A percentile compares a stretch with the other conserved stretches of the same genome.
Evolutionary conservation across 2,888 invertebrate genomes (phyloP).

Genomic region (Tupiocoris notatus): DNA sequence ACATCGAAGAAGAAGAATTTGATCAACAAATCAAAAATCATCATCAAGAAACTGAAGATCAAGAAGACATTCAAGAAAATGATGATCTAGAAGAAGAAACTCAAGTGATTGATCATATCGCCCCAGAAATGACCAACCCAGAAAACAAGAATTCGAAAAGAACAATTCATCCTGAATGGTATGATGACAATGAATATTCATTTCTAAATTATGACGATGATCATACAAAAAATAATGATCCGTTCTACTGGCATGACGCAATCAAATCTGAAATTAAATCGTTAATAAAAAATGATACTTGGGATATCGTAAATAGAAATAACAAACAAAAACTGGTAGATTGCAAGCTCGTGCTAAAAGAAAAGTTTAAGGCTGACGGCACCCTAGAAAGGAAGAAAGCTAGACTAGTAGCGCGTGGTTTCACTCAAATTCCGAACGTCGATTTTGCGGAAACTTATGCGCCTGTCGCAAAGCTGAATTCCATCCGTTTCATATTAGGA

Average conservation of each 20-base stretch:
- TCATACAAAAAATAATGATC: neutral
- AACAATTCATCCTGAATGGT: constrained; percentile 2
- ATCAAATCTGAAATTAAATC: constrained; percentile 31
- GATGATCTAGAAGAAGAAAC: neutral
- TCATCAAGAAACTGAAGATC: neutral
- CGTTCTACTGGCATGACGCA: constrained; percentile 21
- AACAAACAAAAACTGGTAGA: constrained; percentile 12
- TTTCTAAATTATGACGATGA: neutral
- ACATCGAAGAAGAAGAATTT: no score
- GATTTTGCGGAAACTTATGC: constrained; percentile 51
- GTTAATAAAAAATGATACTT: constrained; percentile 31
- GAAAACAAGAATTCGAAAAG: no score
- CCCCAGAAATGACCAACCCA: neutral
- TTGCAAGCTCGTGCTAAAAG: constrained; percentile 19
- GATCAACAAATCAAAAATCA: no score
- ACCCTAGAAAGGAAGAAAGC: no score
- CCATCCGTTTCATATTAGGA: constrained; percentile 49
- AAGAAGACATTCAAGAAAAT: neutral
- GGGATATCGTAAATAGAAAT: constrained; percentile 8
- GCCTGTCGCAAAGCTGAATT: constrained; percentile 49
- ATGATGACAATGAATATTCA: neutral
- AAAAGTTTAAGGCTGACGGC: constrained; percentile 31
- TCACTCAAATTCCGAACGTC: constrained; percentile 43
- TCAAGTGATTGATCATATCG: neutral
- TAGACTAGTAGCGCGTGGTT: no score